Evolutionary conservation across 2,797 vertebrate genomes (phyloP).

Genomic region (Nyctalus aviator): DNA sequence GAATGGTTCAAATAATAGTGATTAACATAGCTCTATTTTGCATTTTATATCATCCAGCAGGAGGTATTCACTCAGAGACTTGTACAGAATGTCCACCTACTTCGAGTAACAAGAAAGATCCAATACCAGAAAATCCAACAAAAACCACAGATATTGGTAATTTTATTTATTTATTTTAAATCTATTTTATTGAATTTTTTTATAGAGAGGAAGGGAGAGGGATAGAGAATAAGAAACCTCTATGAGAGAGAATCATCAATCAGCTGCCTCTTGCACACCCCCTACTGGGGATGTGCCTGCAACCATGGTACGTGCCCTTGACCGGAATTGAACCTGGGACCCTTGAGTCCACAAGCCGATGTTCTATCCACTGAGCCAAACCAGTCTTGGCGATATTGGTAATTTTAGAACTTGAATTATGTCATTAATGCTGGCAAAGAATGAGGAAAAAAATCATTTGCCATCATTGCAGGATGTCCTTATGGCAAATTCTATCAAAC

Average conservation of each 20-base stretch:
- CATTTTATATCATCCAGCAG: constrained; percentile 84
- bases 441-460: constrained; percentile 45
- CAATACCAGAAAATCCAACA: constrained; percentile 80
- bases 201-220: too few species aligned
- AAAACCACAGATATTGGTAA: constrained; percentile 88
- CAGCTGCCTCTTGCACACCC: too few species aligned
- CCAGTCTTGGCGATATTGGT: constrained; percentile 83
- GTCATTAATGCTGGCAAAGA: constrained; percentile 18
- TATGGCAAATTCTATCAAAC: not conserved
- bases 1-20: not conserved
- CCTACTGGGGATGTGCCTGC: too few species aligned
- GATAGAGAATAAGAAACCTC: too few species aligned
- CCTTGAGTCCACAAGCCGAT: too few species aligned
- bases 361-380: too few species aligned
- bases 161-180: not conserved
- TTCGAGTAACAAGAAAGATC: constrained; percentile 83
- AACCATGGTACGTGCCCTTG: too few species aligned
- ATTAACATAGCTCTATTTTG: constrained; percentile 53
- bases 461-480: not conserved
- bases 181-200: too few species aligned
- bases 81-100: constrained; percentile 83
- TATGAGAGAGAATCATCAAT: too few species aligned
- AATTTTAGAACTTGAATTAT: constrained; percentile 67
- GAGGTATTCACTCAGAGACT: constrained; percentile 79
- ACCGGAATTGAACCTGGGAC: too few species aligned